These are phyloP conservation scores for Cynopterus brachyotis DNA, from an alignment of 2,113 vertebrate species.

Conservation along the genomic window DNA sequence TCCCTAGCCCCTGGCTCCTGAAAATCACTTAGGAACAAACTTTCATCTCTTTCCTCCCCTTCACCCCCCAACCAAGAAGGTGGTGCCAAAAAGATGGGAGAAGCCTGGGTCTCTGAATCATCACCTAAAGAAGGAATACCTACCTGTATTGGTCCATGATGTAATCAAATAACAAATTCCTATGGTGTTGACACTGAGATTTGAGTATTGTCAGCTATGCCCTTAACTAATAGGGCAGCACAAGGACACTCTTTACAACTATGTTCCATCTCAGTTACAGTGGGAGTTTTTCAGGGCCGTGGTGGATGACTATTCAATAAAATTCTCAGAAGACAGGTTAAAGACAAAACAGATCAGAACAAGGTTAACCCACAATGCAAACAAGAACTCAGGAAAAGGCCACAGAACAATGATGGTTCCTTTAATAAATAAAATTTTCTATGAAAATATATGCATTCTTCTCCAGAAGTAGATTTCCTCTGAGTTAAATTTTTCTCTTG, in stretches of 20 bases:
- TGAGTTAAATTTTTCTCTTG: neutral
- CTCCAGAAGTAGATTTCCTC: neutral
- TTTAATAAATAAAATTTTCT: neutral
- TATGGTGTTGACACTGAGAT: neutral
- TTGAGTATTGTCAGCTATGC: fast-evolving
- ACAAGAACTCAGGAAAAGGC: neutral
- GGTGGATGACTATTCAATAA: neutral
- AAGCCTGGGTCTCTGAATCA: neutral
- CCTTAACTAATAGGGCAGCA: neutral
- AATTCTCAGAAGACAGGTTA: neutral
- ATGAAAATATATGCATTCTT: neutral
- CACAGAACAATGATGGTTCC: neutral
- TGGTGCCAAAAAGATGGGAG: neutral
- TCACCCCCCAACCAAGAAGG: no score
- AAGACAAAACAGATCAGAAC: neutral
- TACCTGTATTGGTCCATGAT: neutral
- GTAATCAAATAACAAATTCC: neutral
- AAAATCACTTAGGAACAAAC: neutral
- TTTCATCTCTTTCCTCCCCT: neutral
- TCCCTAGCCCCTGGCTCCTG: neutral
- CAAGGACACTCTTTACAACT: neutral
- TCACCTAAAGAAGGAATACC: neutral
- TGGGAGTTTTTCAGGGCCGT: neutral
- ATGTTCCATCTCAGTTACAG: neutral
- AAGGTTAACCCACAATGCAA: neutral